Percentiles rank a stretch among this genome's conserved stretches.
These are phyloP conservation scores for Drosophila takahashii DNA, from an alignment of 1,140 invertebrate species.

Conservation along the genomic window DNA sequence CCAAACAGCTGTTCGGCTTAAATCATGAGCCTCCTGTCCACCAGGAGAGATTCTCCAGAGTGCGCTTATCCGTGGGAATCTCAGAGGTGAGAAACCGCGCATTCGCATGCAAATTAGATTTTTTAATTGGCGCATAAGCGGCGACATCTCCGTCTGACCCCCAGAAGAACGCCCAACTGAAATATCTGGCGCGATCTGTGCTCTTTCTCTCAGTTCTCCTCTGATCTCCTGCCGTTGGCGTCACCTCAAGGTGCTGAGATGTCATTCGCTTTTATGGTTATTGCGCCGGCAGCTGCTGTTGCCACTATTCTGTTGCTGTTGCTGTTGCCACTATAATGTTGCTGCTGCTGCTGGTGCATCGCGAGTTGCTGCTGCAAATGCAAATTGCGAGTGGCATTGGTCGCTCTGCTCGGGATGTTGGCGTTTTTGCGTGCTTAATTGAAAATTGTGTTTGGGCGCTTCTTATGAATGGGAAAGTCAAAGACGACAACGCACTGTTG, in stretches of 20 bases:
- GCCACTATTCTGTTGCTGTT: slow-evolving; percentile 11
- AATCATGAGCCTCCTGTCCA: slow-evolving; percentile 20
- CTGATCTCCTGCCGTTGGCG: slow-evolving; percentile 51
- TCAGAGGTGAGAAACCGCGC: slow-evolving; percentile 13
- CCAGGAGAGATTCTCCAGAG: not conserved
- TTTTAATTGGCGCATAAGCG: slow-evolving; percentile 77
- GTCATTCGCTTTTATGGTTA: slow-evolving; percentile 80
- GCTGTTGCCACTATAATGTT: slow-evolving; percentile 18
- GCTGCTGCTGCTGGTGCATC: slow-evolving; percentile 18
- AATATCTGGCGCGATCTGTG: slow-evolving; percentile 19
- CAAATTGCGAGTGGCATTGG: slow-evolving; percentile 63
- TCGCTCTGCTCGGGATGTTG: slow-evolving; percentile 55
- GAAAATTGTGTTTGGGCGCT: slow-evolving; percentile 53
- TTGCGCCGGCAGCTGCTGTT: slow-evolving; percentile 38
- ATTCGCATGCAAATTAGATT: slow-evolving; percentile 77
- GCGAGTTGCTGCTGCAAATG: slow-evolving; percentile 65
- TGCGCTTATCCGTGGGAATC: slow-evolving; percentile 47
- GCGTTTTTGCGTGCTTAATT: slow-evolving; percentile 76
- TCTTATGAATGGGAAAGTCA: slow-evolving; percentile 58
- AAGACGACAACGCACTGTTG: slow-evolving; percentile 7
- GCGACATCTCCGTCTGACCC: slow-evolving; percentile 37
- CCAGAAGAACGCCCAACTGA: slow-evolving; percentile 19
- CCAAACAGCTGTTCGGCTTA: slow-evolving; percentile 26
- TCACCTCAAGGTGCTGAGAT: slow-evolving; percentile 67
- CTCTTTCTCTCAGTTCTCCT: slow-evolving; percentile 20